Base-by-base conservation (phyloP, 2,888 invertebrate genomes). In the Magallana nippona region DNA sequence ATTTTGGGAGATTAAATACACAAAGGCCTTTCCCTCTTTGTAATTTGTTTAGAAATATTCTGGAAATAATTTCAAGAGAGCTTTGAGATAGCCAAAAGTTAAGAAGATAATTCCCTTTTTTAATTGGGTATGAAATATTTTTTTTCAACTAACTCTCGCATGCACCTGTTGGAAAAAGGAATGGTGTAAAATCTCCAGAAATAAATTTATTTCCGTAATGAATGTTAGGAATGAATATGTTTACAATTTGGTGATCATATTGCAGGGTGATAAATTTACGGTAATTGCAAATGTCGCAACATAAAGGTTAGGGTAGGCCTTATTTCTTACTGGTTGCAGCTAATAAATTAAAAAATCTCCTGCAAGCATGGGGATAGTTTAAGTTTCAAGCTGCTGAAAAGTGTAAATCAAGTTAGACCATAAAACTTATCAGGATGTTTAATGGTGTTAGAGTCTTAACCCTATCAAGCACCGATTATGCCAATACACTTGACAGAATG, bases 211-310 rank as follows among this genome's bases (percentile, higher is more conserved):
- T 71, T 71, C 71, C 13, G 71, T 71, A 71, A 71, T 71, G 71
- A 71, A 27, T 71, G 27, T 32, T 19, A 1, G 60, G 60, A 60
- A 27, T 27, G 71, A 71, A 27, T 63, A 32, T 71, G 71, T 71
- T 71, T 71, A 71, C 71, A 71, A 27, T 22, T 11, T 71, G 27
- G 71, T 71, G 22, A 71, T 71, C 71, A 71, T 71, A 71, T 71
- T 71, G 71, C 71, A 71, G 27, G 15, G 27, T 32, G 27, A 71
- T 71, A 71, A 22, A 71, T 71, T 32, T 71, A 15, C 71, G 15
- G 71, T 71, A 71, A 71, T 71, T 71, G 71, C 71, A 71, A 71
- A 71, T 71, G 71, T 71, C 71, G 71, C 71, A 71, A 15, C 71
- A 32, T 2, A 71, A 27, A 71, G 71, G 71, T 71, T 71, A 71